Base-by-base conservation (phyloP, 2,888 invertebrate genomes). In the Dexiosoma caninum region DNA sequence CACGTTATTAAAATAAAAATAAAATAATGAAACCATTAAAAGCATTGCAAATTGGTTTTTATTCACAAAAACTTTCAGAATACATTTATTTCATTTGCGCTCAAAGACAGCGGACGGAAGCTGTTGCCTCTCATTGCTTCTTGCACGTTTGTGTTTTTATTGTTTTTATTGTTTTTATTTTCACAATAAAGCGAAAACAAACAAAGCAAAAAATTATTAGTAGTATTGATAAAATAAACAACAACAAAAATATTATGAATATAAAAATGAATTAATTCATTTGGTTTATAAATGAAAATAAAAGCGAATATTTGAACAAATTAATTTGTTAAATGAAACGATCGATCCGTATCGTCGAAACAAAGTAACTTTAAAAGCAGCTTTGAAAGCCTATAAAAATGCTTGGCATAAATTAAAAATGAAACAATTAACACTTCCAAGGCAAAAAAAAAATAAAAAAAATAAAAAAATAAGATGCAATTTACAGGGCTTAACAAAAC, bases 21-120 rank as follows among this genome's bases (percentile, higher is more conserved):
- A 16, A 10, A 53, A 32, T 32, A n/a, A 3, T 16, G n/a, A n/a
- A n/a, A n/a, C n/a, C n/a, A n/a, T n/a, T n/a, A n/a, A n/a, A n/a
- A n/a, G n/a, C n/a, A n/a, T 35, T 55, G 32, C 6, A 42, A 59
- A 42, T 42, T 10, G 12, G 16, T 6, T 44, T 16, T 60, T 60
- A 44, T 30, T 30, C 30, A 9, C 16, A 44, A 30, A 42, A 53
- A 53, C 21, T 23, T 46, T 30, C 10, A 35, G 32, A 67, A 55
- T 32, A 37, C 6, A 30, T 40, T 55, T 32, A n/a, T n/a, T n/a
- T n/a, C n/a, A n/a, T n/a, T 67, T 42, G 66, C 37, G 42, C 44
- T 69, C 55, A 55, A 69, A 55, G n/a, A n/a, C n/a, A n/a, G 30
- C 42, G 42, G 53, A 19, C 55, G 44, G 67, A 69, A 69, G 32